Base-by-base conservation (phyloP, 2,797 vertebrate species). In the Fringilla coelebs region DNA sequence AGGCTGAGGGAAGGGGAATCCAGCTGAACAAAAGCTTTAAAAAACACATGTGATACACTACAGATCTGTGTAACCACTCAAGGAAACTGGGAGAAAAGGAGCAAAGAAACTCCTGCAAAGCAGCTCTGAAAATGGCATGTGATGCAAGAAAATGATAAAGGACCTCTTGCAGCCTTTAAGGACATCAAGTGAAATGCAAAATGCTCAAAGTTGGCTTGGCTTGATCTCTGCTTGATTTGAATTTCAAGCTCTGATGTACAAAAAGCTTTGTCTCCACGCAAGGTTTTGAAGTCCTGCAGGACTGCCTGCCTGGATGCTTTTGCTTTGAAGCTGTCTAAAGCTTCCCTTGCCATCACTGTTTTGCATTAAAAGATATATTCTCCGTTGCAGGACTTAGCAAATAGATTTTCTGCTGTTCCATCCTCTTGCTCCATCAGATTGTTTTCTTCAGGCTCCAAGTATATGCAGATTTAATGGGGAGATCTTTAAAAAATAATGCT, bases 391-490 rank as follows among this genome's bases (percentile, higher is more conserved):
- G 49, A 91, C 67, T 46, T 82, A 55, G 34, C 45, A 92, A 96
- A 86, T 21, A 93, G 36, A 66, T 90, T 81, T 86, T 85, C 46
- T 58, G 25, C 36, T 84, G 18, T 41, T 91, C 55, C 61, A 32
- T 66, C n/a, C 54, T 3, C 40, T 68, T 67, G 20, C 32, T 67
- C 63, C 11, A 3, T 75, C 41, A 87, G 60, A 70, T 79, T 94
- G 76, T 62, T 93, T 94, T 93, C 62, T 94, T 94, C 93, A 88
- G 89, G 70, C 78, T 94, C 80, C 77, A 82, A 81, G 80, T 54
- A 83, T 92, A 97, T 96, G 94, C 87, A 96, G 88, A 92, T 95
- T 97, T 96, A 91, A 94, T 89, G 51, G 90, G 81, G 80, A 96
- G 58, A 85, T 96, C 89, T 94, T 96, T 93, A 82, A 95, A 85